These are phyloP conservation scores for Polyommatus iphigenia DNA, from an alignment of 2,888 invertebrate species.

Conservation along the genomic window DNA sequence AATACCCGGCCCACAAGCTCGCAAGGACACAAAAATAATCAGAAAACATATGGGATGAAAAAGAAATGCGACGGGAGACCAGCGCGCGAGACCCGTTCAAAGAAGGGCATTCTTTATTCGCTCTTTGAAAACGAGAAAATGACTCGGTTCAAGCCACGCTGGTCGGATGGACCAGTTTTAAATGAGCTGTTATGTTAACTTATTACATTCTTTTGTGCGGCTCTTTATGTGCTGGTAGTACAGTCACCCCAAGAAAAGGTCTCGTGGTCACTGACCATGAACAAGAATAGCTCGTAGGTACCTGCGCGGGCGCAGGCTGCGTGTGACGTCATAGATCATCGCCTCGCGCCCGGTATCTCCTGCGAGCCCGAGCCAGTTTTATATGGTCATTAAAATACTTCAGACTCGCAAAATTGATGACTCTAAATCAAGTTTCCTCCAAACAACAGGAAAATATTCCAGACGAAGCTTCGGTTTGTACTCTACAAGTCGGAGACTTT, in stretches of 20 bases:
- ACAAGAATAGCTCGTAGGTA: constrained; percentile 69
- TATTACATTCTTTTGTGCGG: constrained; percentile 44
- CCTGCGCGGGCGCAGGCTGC: constrained; percentile 59
- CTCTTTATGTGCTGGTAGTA: constrained; percentile 58
- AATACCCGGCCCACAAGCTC: constrained; percentile 54
- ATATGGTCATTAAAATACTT: constrained; percentile 31
- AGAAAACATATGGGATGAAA: constrained; percentile 75
- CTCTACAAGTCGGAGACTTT: too few species aligned
- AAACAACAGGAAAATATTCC: neutral
- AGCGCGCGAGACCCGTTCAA: constrained; percentile 52
- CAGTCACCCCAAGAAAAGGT: constrained; percentile 77
- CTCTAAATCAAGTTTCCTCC: constrained; percentile 2
- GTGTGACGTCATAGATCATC: constrained; percentile 61
- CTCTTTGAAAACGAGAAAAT: constrained; percentile 53
- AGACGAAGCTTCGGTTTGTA: neutral
- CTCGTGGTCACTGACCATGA: constrained; percentile 76
- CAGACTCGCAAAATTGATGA: neutral
- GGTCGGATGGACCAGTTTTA: constrained; percentile 51
- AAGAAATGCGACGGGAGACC: constrained; percentile 60
- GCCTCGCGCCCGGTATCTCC: constrained; percentile 34
- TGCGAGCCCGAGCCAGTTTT: constrained; percentile 28
- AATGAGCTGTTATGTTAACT: constrained; percentile 47
- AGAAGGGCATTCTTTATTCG: constrained; percentile 58
- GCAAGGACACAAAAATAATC: constrained; percentile 74
- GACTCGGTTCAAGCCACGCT: constrained; percentile 51